Conservation (phyloP, 2,797 vertebrate species). For the Karalla daura region DNA sequence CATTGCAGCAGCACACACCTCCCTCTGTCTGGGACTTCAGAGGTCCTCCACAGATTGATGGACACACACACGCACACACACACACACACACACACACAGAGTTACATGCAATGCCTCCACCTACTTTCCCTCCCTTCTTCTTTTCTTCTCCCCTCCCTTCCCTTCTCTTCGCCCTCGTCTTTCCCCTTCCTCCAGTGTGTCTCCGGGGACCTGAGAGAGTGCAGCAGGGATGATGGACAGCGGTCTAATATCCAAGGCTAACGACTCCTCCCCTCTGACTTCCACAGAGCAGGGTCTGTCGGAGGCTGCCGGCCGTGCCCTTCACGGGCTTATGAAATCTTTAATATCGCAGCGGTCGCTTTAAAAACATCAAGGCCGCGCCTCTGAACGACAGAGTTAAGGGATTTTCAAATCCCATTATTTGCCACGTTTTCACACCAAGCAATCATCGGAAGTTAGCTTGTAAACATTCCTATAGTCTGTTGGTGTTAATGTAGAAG, state of each 20-base stretch:
- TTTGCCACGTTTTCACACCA: too few relatives aligned
- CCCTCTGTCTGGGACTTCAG: slow-evolving; percentile 70
- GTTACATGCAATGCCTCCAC: slow-evolving; percentile 43
- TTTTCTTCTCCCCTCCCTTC: slow-evolving; percentile 21
- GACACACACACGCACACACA: slow-evolving; percentile 43
- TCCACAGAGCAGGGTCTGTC: slow-evolving; percentile 53
- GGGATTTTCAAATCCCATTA: not conserved
- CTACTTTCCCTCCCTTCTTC: slow-evolving; percentile 24
- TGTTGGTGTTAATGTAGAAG: too few relatives aligned
- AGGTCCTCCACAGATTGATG: slow-evolving; percentile 65
- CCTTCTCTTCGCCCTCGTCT: slow-evolving; percentile 31
- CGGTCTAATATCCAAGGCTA: slow-evolving; percentile 73
- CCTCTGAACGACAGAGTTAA: slow-evolving; percentile 1
- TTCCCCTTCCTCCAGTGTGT: slow-evolving; percentile 33
- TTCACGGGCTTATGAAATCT: slow-evolving; percentile 48
- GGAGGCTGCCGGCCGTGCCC: slow-evolving; percentile 61
- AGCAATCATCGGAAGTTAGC: too few relatives aligned
- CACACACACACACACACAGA: slow-evolving; percentile 35
- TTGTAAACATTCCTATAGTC: too few relatives aligned
- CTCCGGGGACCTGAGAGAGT: slow-evolving; percentile 67
- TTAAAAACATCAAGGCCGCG: slow-evolving; percentile 36
- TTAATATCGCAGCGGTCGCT: slow-evolving; percentile 38
- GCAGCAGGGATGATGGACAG: slow-evolving; percentile 77
- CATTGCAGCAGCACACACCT: slow-evolving; percentile 81
- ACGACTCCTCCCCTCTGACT: slow-evolving; percentile 69